phyloP scores from a whole-genome alignment of 2,888 invertebrate species.

The Anorthoa munda region DNA sequence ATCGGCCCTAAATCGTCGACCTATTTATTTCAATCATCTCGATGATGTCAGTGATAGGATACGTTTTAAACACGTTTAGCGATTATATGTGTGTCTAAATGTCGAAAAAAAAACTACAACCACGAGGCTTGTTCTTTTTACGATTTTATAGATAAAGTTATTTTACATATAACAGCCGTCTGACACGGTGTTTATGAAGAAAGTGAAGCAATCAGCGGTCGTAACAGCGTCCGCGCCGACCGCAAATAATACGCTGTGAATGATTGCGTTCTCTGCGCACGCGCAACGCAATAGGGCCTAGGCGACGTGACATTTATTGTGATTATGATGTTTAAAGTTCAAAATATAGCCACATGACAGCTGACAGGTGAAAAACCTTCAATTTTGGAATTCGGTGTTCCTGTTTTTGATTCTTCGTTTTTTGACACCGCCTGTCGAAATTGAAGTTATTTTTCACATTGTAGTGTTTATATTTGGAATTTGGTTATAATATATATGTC shows the following conservation, averaged over 20 bases:
- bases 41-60: not conserved
- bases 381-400: no score
- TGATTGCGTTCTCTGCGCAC: conserved; percentile 46
- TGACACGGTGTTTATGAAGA: conserved; percentile 70
- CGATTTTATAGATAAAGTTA: conserved; percentile 9
- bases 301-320: not conserved
- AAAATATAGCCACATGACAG: no score
- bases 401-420: no score
- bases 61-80: not conserved
- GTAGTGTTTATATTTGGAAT: no score
- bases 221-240: conserved; percentile 74
- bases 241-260: conserved; percentile 77
- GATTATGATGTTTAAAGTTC: not conserved
- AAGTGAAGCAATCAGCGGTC: conserved; percentile 80
- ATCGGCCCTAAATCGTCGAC: not conserved
- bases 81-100: not conserved
- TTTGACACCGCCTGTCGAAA: no score
- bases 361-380: no score
- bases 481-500: no score
- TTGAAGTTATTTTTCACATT: no score
- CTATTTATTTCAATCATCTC: not conserved
- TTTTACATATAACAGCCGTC: conserved; percentile 32
- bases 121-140: not conserved
- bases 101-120: not conserved
- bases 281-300: not conserved